Evolutionary conservation across 1,140 invertebrate species (phyloP).

Genomic region (Archivesica marissinica): DNA sequence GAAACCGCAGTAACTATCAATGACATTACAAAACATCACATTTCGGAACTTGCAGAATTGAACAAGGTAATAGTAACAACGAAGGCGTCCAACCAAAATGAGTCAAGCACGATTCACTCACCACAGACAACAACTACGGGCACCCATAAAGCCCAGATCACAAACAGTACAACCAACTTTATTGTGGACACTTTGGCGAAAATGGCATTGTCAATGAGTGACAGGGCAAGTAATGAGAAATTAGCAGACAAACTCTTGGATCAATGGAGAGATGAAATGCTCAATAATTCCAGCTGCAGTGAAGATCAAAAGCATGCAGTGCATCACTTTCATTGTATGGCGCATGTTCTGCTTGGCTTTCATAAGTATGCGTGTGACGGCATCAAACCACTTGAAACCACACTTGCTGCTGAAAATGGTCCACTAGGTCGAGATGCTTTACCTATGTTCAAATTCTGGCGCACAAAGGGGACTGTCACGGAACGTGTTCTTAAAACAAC

Average conservation of each 20-base stretch:
- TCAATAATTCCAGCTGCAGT: neutral
- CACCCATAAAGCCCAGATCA: too few species aligned
- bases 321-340: slow-evolving; percentile 50
- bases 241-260: neutral
- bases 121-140: too few species aligned
- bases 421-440: slow-evolving; percentile 31
- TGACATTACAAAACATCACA: too few species aligned
- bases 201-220: slow-evolving; percentile 24
- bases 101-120: too few species aligned
- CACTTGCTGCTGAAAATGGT: neutral
- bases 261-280: slow-evolving; percentile 26
- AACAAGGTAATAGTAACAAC: too few species aligned
- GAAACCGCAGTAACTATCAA: too few species aligned
- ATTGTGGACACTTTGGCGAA: slow-evolving; percentile 1
- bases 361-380: neutral
- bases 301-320: neutral
- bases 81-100: too few species aligned
- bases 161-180: too few species aligned
- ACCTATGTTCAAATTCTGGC: neutral
- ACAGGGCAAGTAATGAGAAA: slow-evolving; percentile 45
- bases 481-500: neutral
- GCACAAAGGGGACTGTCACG: slow-evolving; percentile 6
- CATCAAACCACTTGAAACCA: neutral
- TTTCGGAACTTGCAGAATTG: too few species aligned
- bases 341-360: slow-evolving; percentile 32